phyloP scores from a whole-genome alignment of 1,140 invertebrate genomes.

The Cydia amplana region DNA sequence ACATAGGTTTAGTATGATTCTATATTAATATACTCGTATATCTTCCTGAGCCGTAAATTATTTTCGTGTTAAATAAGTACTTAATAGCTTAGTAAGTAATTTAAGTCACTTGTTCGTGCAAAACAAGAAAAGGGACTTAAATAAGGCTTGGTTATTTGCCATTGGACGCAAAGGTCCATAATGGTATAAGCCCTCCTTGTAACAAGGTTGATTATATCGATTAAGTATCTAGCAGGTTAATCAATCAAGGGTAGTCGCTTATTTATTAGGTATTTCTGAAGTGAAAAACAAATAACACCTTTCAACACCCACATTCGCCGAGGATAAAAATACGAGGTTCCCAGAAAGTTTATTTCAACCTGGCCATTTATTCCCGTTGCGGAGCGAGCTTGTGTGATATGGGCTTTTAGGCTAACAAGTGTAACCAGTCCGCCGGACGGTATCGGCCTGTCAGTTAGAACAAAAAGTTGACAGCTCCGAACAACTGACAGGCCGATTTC shows the following conservation, averaged over 20 bases:
- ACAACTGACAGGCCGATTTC: too few relatives aligned
- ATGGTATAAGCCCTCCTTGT: neutral
- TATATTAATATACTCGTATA: neutral
- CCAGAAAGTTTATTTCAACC: slow-evolving; percentile 61
- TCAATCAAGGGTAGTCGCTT: slow-evolving; percentile 37
- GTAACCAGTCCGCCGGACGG: too few relatives aligned
- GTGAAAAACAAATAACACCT: slow-evolving; percentile 25
- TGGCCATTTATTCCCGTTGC: slow-evolving; percentile 45
- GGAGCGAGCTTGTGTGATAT: neutral
- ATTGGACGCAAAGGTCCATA: neutral
- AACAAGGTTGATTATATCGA: neutral
- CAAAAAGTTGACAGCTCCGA: too few relatives aligned
- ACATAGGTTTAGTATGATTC: neutral
- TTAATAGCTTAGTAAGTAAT: neutral
- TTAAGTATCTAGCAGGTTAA: neutral
- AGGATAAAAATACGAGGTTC: slow-evolving; percentile 49
- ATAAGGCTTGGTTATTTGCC: neutral
- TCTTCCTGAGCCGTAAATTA: neutral
- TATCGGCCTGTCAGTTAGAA: too few relatives aligned
- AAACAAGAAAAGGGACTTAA: neutral
- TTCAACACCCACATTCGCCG: slow-evolving; percentile 9
- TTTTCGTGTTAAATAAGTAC: neutral
- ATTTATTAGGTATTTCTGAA: neutral
- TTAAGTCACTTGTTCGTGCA: too few relatives aligned
- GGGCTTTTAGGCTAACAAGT: neutral